phyloP scores from a whole-genome alignment of 2,113 vertebrate species.

The human (Homo sapiens) region GRCh38 chr1:213120501-213121000 shows the following conservation, averaged over 20 bases:
- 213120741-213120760: not conserved
- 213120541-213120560: not conserved
- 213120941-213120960: not conserved
- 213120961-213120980: too few species aligned
- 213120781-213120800: slow-evolving; percentile 16
- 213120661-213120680: not conserved
- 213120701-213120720: slow-evolving; percentile 28
- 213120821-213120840: not conserved
- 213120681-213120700: slow-evolving; percentile 36
- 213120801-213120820: not conserved
- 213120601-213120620: not conserved
- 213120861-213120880: slow-evolving; percentile 10
- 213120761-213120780: not conserved
- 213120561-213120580: not conserved
- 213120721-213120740: slow-evolving; percentile 12
- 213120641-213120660: not conserved
- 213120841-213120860: not conserved
- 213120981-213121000: too few species aligned
- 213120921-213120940: slow-evolving; percentile 33
- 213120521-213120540: not conserved
- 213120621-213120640: not conserved
- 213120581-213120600: not conserved
- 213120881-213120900: not conserved
- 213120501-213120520: not conserved
- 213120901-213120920: slow-evolving; percentile 9